Evolutionary conservation across 2,888 invertebrate species (phyloP).

Genomic region (Pterobdella sp.): DNA sequence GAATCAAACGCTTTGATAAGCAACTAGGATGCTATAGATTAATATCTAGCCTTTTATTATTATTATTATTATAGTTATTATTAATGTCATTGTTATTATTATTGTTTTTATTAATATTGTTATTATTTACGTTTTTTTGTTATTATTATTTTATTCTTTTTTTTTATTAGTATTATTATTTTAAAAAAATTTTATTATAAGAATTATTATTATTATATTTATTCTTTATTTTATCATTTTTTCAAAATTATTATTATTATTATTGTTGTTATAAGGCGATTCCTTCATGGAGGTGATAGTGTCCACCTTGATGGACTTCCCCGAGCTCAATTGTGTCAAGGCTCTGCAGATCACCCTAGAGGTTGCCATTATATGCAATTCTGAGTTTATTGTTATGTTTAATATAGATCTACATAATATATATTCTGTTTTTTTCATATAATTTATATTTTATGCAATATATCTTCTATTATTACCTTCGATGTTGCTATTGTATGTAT

Average conservation of each 20-base stretch:
- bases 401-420: too few species aligned
- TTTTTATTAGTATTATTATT: background rate
- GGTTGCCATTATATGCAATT: slow-evolving; percentile 50
- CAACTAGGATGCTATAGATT: too few species aligned
- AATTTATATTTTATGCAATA: background rate
- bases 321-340: slow-evolving; percentile 85
- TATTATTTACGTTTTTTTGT: background rate
- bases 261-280: slow-evolving; percentile 51
- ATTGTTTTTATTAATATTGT: background rate
- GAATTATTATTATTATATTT: background rate
- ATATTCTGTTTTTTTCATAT: background rate
- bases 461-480: background rate
- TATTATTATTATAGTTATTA: too few species aligned
- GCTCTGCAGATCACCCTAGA: slow-evolving; percentile 84
- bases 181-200: too few species aligned
- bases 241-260: background rate
- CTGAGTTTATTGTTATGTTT: too few species aligned
- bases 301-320: slow-evolving; percentile 85
- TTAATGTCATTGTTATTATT: background rate
- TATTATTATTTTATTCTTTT: background rate
- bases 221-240: background rate
- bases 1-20: too few species aligned
- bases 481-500: too few species aligned
- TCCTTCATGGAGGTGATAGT: slow-evolving; percentile 90
- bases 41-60: too few species aligned